Evolutionary conservation across 2,888 invertebrate genomes (phyloP).

Genomic region (Agrotis clavis): DNA sequence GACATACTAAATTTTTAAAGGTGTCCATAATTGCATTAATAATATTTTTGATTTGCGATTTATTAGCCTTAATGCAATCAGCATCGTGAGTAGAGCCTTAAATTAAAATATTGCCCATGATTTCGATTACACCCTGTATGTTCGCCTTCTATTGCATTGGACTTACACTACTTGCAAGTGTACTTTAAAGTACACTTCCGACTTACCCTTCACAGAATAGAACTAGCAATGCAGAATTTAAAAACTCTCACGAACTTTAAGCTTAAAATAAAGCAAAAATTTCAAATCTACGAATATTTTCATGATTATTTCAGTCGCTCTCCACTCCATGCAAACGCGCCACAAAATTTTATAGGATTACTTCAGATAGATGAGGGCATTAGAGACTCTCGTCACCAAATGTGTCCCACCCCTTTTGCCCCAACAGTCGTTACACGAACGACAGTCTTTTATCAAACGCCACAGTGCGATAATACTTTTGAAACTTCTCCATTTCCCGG

Average conservation of each 20-base stretch:
- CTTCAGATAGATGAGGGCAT: constrained; percentile 79
- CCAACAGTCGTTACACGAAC: constrained; percentile 72
- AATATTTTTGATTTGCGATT: no score
- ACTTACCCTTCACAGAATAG: background rate
- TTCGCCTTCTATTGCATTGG: no score
- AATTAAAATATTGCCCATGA: no score
- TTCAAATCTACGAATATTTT: constrained; percentile 28
- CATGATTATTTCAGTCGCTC: constrained; percentile 35
- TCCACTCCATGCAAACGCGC: constrained; percentile 62
- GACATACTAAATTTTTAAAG: no score
- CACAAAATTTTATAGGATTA: constrained; percentile 79
- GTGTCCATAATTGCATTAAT: no score
- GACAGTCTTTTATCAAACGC: constrained; percentile 76
- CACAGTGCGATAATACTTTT: constrained; percentile 70
- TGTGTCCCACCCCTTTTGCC: constrained; percentile 75
- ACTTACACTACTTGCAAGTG: no score
- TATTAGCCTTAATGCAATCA: no score
- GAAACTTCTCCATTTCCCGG: constrained; percentile 71
- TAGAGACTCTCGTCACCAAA: constrained; percentile 76
- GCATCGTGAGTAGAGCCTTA: no score
- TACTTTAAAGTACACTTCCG: background rate
- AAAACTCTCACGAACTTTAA: background rate
- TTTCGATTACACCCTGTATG: no score
- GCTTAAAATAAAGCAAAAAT: background rate
- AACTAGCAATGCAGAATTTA: background rate